Percentiles rank a stretch among this genome's conserved stretches.
phyloP scores from a whole-genome alignment of 2,113 vertebrate species.

The Balaeniceps rex region DNA sequence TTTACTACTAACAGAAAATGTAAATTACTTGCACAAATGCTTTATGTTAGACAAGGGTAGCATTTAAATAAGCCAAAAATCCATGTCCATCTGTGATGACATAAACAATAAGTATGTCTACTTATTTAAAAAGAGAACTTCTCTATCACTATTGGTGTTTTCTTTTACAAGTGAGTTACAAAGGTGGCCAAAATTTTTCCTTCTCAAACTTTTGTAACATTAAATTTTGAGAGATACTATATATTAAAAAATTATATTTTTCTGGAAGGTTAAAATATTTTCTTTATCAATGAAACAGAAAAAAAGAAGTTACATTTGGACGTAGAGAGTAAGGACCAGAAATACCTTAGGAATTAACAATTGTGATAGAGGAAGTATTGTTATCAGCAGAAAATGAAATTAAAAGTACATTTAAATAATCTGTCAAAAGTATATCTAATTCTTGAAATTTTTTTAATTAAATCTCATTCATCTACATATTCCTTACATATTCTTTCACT shows the following conservation, averaged over 20 bases:
- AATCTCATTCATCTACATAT: not conserved
- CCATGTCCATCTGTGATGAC: not conserved
- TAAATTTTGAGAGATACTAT: not conserved
- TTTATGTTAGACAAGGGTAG: conserved; percentile 1
- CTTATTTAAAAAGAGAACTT: not conserved
- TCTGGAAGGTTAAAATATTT: not conserved
- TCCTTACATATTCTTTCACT: not conserved
- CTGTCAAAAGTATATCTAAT: not conserved
- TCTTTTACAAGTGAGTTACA: not conserved
- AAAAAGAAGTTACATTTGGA: not conserved
- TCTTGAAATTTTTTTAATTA: not conserved
- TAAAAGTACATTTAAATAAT: not conserved
- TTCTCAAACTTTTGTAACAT: not conserved
- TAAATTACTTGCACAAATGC: not conserved
- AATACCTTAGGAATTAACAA: not conserved
- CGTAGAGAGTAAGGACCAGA: not conserved
- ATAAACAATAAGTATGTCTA: not conserved
- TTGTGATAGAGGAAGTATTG: not conserved
- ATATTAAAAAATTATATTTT: not conserved
- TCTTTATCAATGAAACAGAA: not conserved
- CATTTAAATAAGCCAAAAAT: not conserved
- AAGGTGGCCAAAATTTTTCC: not conserved
- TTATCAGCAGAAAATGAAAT: not conserved
- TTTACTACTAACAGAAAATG: not conserved
- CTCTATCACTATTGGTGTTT: not conserved